These are phyloP conservation scores for Odontocolon sp. DNA, from an alignment of 2,888 invertebrate species.

Conservation along the genomic window DNA sequence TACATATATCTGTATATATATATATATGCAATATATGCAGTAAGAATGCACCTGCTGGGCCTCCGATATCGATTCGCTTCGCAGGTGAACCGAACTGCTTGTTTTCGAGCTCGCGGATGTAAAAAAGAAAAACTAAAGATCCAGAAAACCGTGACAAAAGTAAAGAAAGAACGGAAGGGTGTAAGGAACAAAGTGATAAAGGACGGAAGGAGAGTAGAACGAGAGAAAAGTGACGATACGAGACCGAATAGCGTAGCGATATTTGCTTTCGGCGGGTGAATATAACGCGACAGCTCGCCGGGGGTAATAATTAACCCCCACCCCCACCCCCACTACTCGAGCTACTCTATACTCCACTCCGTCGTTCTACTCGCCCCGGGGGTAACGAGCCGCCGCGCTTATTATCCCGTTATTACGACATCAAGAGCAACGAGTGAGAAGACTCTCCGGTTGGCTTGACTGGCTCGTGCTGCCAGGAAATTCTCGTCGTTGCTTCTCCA, in stretches of 20 bases:
- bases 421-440: constrained; percentile 48
- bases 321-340: constrained; percentile 32
- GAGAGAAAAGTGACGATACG: not conserved
- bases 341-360: constrained; percentile 16
- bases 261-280: not conserved
- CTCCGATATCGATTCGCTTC: not conserved
- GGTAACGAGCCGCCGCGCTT: constrained; percentile 54
- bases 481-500: constrained; percentile 11
- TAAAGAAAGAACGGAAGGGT: not conserved
- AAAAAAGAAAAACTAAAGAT: not conserved
- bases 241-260: not conserved
- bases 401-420: constrained; percentile 59
- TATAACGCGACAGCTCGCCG: constrained; percentile 35
- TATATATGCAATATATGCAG: too few species aligned
- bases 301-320: constrained; percentile 55
- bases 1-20: too few species aligned
- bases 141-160: not conserved
- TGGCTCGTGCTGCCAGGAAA: constrained; percentile 40
- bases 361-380: constrained; percentile 20
- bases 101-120: not conserved
- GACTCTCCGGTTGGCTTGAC: not conserved
- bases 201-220: not conserved
- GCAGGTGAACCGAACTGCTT: not conserved
- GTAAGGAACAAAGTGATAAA: too few species aligned
- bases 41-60: constrained; percentile 16